Evolutionary conservation across 2,797 vertebrate species (phyloP).

Genomic region (Alauda arvensis): DNA sequence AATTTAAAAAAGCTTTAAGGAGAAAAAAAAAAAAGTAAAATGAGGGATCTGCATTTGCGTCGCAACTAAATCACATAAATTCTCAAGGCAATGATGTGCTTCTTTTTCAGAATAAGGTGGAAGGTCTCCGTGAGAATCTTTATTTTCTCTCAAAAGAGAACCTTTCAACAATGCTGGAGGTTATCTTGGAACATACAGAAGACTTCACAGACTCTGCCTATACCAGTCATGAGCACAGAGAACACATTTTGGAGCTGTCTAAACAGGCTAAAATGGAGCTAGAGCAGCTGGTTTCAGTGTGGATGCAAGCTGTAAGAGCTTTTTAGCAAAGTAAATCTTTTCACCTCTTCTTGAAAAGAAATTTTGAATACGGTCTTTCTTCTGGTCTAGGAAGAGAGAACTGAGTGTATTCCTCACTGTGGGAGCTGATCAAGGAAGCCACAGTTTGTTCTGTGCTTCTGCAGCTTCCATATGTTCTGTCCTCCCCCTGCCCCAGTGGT

Average conservation of each 20-base stretch:
- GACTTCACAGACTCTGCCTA: slow-evolving; percentile 98
- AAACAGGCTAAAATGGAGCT: slow-evolving; percentile 85
- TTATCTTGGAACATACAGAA: slow-evolving; percentile 89
- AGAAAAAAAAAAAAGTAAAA: background rate
- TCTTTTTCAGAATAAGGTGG: slow-evolving; percentile 81
- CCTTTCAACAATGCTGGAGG: slow-evolving; percentile 82
- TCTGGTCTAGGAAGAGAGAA: background rate
- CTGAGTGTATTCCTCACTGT: background rate
- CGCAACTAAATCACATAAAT: background rate
- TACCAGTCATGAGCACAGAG: slow-evolving; percentile 94
- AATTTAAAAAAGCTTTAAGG: background rate
- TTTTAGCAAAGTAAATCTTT: slow-evolving; percentile 63
- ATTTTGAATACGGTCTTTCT: background rate
- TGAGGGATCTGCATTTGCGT: background rate
- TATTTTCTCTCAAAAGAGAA: slow-evolving; percentile 83
- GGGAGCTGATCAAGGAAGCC: background rate
- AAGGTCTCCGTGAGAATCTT: slow-evolving; percentile 87
- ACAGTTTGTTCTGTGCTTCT: background rate
- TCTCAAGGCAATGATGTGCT: background rate
- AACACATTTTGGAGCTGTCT: slow-evolving; percentile 88
- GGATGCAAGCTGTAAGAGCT: slow-evolving; percentile 87
- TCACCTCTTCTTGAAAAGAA: slow-evolving; percentile 44
- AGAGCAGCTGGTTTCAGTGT: slow-evolving; percentile 86
- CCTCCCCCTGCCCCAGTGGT: background rate
- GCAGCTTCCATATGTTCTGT: background rate